Conservation (phyloP, 2,888 invertebrate species). For the Rosalia funebris region DNA sequence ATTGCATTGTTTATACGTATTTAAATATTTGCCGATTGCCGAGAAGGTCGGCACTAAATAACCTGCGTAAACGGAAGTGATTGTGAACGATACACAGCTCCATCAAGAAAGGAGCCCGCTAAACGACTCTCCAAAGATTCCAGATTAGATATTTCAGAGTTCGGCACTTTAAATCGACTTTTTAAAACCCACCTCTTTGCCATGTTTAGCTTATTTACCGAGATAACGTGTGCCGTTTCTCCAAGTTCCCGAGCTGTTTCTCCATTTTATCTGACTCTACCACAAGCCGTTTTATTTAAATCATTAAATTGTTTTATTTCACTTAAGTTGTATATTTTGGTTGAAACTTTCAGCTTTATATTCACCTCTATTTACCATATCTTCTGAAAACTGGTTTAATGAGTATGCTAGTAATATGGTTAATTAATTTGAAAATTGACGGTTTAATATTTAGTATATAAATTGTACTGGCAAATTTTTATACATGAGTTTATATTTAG, state of each 20-base stretch:
- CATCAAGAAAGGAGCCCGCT: conserved; percentile 52
- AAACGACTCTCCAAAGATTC: conserved; percentile 62
- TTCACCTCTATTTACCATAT: no score
- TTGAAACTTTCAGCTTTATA: no score
- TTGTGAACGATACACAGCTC: conserved; percentile 55
- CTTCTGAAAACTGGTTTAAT: no score
- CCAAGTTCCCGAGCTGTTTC: conserved; percentile 25
- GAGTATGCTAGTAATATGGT: no score
- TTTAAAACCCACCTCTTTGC: conserved; percentile 50
- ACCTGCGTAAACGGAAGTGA: conserved; percentile 58
- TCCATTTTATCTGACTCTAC: conserved; percentile 34
- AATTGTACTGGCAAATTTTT: no score
- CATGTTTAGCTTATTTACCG: conserved; percentile 39
- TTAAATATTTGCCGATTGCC: conserved; percentile 8
- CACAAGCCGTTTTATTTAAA: conserved; percentile 29
- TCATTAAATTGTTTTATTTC: conserved; percentile 36
- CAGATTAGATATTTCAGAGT: conserved; percentile 60
- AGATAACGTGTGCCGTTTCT: conserved; percentile 38
- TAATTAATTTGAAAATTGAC: no score
- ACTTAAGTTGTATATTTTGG: conserved; percentile 26
- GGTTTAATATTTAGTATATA: no score
- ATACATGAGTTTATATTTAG: no score
- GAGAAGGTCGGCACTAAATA: conserved; percentile 45
- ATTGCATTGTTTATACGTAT: conserved; percentile 17
- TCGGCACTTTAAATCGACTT: conserved; percentile 59